Evolutionary conservation across 2,797 vertebrate genomes (phyloP), one percentile per base, ranked within the genome.

Genomic region (Chiroxiphia lanceolata): DNA sequence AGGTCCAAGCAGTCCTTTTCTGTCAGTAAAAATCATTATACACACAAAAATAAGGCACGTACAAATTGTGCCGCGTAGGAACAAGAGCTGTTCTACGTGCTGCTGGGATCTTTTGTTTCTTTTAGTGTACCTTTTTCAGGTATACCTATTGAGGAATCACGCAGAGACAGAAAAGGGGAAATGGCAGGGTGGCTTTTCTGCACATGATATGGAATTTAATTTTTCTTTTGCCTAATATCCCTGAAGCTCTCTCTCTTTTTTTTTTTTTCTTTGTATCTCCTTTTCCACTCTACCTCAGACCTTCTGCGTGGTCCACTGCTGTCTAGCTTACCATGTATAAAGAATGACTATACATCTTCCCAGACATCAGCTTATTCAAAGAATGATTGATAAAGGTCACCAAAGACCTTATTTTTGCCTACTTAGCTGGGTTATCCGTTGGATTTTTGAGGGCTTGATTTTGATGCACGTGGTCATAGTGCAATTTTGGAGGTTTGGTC

Each of bases 241-340:
- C 20, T 21, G 18, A 76, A 65, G 8, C 3, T 23, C 14, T 44
- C 11, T 23, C 3, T 19, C 38, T 27, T 29, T 12, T 17, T 26
- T 47, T 36, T 6, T 22, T 33, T 4, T 38, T 4, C 14, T 42
- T 10, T 25, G 27, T 15, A 6, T 38, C 31, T 64, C 21, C 13
- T 20, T 1, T 47, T 15, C 11, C 8, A 1, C 15, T 69, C 44
- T 84, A 13, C 26, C 26, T 57, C 3, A 1, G 45, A 79, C n/a
- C 21, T 79, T 84, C 59, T 67, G n/a, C 0, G 0, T 74, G 17
- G 42, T 56, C 34, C 23, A 8, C 42, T 12, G 0, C 9, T 67
- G 9, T 72, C 25, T 72, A 42, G 6, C 10, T 87, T 90, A 38
- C 34, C 1, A 0, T 50, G 4, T 38, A 21, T 19, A 50, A 83